These are phyloP conservation scores for Laothoe populi DNA, from an alignment of 2,888 invertebrate genomes.

Conservation along the genomic window DNA sequence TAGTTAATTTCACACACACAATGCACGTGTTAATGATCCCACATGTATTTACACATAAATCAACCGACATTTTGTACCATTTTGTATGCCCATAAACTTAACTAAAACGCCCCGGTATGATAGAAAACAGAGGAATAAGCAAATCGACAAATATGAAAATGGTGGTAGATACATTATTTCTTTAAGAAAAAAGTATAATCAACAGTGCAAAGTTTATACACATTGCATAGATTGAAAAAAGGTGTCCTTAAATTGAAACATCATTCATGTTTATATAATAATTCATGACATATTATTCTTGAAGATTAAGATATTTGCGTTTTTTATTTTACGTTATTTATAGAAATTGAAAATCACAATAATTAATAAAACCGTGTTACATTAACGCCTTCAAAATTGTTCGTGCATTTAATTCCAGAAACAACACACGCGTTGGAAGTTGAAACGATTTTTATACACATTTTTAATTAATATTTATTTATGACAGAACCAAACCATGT, in stretches of 20 bases:
- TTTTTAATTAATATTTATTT: not conserved
- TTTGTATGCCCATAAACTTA: constrained; percentile 36
- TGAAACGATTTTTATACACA: not conserved
- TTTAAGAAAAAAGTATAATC: constrained; percentile 33
- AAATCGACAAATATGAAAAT: constrained; percentile 1
- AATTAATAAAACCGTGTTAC: constrained; percentile 35
- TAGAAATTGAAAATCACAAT: not conserved
- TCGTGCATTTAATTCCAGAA: constrained; percentile 11
- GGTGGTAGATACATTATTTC: constrained; percentile 12
- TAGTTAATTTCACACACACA: constrained; percentile 33
- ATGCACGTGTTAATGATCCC: constrained; percentile 32
- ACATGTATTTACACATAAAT: constrained; percentile 35
- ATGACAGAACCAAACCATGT: constrained; percentile 24
- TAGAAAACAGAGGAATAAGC: constrained; percentile 43
- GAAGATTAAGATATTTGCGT: not conserved
- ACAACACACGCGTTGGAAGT: not conserved
- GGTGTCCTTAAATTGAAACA: not conserved
- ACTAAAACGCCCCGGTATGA: constrained; percentile 59
- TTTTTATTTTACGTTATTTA: not conserved
- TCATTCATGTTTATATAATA: not conserved
- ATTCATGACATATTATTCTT: not conserved
- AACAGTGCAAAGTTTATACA: not conserved
- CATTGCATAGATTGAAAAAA: not conserved
- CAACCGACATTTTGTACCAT: constrained; percentile 32
- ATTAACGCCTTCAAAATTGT: constrained; percentile 25